Evolutionary conservation across 2,888 invertebrate genomes (phyloP), one percentile per base, ranked within the genome.

Genomic region (Timandra comae): DNA sequence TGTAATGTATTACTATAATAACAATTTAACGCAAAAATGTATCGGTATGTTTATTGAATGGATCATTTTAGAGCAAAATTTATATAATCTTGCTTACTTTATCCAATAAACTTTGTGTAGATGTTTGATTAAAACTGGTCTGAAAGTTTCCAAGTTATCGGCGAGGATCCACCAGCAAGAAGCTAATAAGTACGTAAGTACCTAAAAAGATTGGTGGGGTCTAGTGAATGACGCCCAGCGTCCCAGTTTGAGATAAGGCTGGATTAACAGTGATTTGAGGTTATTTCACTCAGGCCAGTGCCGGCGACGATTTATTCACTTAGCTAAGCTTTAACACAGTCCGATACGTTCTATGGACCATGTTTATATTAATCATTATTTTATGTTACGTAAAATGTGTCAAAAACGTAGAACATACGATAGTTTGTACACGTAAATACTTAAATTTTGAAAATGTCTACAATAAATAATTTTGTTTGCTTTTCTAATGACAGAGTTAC

Each of bases 171-270:
- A 35, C 27, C 28, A 35, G 30, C 30, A 33, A 33, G 29, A 38
- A 43, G 36, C 38, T 41, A 45, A 36, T 35, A 43, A 43, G 35
- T 34, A 42, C 23, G 33, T 41, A 41, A 25, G 30, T 43, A 29
- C 12, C 10, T 36, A 33, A 41, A 44, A 43, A 42, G 30, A 49
- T 37, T 35, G 33, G 30, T 30, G 33, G 36, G 33, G 30, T 32
- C 32, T 36, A 35, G 35, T 5, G 16, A 16, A 5, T 34, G 36
- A 38, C 41, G 33, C 27, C 48, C 47, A 42, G 37, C 46, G 46
- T 35, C 45, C 46, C 38, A 49, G 49, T 49, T 52, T 46, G 36
- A 50, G 50, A 54, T 55, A 54, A 56, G 48, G 42, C 43, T 33
- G 45, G 51, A 43, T n/a, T n/a, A n/a, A n/a, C 3, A 47, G 33